These are phyloP conservation scores for Hydractinia symbiolongicarpus DNA, from an alignment of 30 jellyfish, hydroid and myxozoan species.

Conservation along the genomic window DNA sequence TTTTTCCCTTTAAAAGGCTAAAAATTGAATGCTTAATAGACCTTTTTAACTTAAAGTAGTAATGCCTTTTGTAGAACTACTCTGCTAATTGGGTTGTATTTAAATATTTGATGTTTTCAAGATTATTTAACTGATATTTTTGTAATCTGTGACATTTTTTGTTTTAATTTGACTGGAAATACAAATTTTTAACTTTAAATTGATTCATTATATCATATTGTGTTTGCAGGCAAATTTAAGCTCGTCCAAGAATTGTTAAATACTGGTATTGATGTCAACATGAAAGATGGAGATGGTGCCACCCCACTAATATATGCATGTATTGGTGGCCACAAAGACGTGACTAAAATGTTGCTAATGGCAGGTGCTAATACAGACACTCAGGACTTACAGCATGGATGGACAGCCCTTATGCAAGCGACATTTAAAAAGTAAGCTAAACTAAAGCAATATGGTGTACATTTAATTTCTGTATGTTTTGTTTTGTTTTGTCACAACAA, in stretches of 20 bases:
- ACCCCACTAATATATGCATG: slow-evolving; percentile 93
- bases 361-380: slow-evolving; percentile 72
- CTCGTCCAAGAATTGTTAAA: background rate
- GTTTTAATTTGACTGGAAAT: background rate
- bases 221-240: slow-evolving; percentile 9
- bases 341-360: slow-evolving; percentile 52
- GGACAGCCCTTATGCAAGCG: slow-evolving; percentile 99
- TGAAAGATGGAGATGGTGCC: slow-evolving; percentile 83
- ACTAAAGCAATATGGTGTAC: background rate
- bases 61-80: no score
- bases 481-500: background rate
- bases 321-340: slow-evolving; percentile 71
- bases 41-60: no score
- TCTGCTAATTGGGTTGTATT: no score
- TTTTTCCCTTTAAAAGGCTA: no score
- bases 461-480: background rate
- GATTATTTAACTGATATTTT: no score
- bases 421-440: slow-evolving; percentile 62
- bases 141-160: no score
- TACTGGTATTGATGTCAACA: slow-evolving; percentile 7
- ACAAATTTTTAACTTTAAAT: background rate
- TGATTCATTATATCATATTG: background rate
- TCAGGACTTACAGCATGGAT: slow-evolving; percentile 74
- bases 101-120: no score
- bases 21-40: no score